These are phyloP conservation scores for Pteria penguin DNA, from an alignment of 2,888 invertebrate species.

Conservation along the genomic window DNA sequence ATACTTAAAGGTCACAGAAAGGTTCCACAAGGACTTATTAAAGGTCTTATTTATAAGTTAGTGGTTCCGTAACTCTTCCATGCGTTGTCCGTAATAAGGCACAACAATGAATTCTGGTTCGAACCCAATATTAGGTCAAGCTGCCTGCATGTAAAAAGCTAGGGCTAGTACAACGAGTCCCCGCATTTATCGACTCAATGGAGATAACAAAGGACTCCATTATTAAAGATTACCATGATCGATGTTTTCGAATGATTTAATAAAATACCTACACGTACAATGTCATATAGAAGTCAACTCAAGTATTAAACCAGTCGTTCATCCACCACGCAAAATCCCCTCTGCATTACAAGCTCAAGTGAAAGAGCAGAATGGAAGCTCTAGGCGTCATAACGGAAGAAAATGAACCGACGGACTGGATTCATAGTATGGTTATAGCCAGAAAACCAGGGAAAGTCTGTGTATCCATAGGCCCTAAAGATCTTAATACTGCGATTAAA, in stretches of 20 bases:
- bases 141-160: not conserved
- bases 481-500: constrained; percentile 34
- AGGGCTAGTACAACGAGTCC: not conserved
- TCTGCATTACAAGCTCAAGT: constrained; percentile 20
- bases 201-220: not conserved
- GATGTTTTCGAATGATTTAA: constrained; percentile 11
- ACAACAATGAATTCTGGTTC: not conserved
- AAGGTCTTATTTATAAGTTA: too few relatives aligned
- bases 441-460: constrained; percentile 28
- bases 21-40: too few relatives aligned
- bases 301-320: constrained; percentile 13
- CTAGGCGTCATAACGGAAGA: constrained; percentile 32
- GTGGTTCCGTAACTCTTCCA: not conserved
- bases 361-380: constrained; percentile 13
- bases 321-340: constrained; percentile 28
- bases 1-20: not conserved
- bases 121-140: not conserved
- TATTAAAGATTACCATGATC: not conserved
- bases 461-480: constrained; percentile 28
- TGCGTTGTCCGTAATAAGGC: not conserved
- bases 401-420: constrained; percentile 39
- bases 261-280: not conserved
- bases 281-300: constrained; percentile 10
- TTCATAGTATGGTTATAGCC: constrained; percentile 27
- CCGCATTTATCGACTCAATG: not conserved